These are phyloP conservation scores for Andrena chrysosceles DNA, from an alignment of 2,888 invertebrate genomes.

Conservation along the genomic window DNA sequence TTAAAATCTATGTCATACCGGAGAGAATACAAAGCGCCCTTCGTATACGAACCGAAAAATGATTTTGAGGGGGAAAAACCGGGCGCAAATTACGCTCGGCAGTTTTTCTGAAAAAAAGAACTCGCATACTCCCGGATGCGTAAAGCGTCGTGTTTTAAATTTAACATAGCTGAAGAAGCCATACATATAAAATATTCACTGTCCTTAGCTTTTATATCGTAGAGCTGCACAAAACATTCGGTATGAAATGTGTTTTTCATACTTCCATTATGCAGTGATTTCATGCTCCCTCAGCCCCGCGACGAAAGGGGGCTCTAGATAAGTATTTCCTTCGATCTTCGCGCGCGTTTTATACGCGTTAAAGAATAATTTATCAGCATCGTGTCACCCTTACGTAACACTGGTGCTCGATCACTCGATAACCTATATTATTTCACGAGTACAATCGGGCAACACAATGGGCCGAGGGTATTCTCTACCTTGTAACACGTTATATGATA, in stretches of 20 bases:
- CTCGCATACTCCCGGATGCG: slow-evolving; percentile 37
- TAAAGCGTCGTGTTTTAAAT: slow-evolving; percentile 52
- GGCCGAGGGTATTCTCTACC: slow-evolving; percentile 9
- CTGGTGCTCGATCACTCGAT: neutral
- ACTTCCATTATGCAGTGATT: slow-evolving; percentile 3
- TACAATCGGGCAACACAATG: slow-evolving; percentile 18
- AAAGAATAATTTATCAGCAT: slow-evolving; percentile 15
- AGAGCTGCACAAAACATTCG: slow-evolving; percentile 34
- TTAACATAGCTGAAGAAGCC: slow-evolving; percentile 47
- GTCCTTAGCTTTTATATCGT: slow-evolving; percentile 16
- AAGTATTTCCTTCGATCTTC: slow-evolving; percentile 38
- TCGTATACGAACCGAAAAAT: slow-evolving; percentile 50
- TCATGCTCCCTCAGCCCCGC: neutral
- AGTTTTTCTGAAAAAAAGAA: slow-evolving; percentile 57
- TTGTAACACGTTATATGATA: slow-evolving; percentile 38
- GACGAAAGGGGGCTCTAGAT: slow-evolving; percentile 20
- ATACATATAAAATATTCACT: slow-evolving; percentile 43
- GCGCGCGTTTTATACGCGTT: slow-evolving; percentile 12
- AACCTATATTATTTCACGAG: neutral
- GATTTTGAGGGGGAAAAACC: slow-evolving; percentile 46
- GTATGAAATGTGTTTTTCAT: slow-evolving; percentile 36
- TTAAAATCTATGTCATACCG: slow-evolving; percentile 62
- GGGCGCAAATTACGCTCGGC: slow-evolving; percentile 59
- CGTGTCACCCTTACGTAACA: neutral
- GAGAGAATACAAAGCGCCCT: slow-evolving; percentile 46